A percentile compares a stretch with the other conserved stretches of the same genome.
Conservation (phyloP, 2,113 vertebrate genomes). For the Andinoacara biseriatus region DNA sequence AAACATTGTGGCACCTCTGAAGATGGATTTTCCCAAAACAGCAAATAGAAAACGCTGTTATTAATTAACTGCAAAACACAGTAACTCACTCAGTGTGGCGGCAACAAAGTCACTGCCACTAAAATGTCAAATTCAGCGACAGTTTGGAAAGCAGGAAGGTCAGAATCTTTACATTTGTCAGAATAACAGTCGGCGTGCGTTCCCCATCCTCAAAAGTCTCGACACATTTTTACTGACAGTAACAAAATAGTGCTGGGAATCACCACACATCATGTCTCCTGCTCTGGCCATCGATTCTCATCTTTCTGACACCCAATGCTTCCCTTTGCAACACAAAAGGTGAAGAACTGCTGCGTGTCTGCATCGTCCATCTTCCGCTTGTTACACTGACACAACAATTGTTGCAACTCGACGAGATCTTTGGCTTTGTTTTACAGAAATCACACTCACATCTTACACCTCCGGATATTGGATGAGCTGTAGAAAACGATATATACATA, state of each 20-base stretch:
- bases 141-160: not conserved
- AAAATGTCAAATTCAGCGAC: not conserved
- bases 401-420: not conserved
- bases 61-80: not conserved
- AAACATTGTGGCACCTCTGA: not conserved
- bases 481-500: not conserved
- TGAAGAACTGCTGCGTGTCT: not conserved
- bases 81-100: not conserved
- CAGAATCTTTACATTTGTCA: not conserved
- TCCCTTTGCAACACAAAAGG: not conserved
- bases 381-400: too few relatives aligned
- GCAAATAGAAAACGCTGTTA: not conserved
- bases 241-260: not conserved
- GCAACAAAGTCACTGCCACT: not conserved
- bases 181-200: not conserved
- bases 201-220: fast-evolving
- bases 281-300: not conserved
- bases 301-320: not conserved
- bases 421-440: not conserved
- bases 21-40: not conserved
- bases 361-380: too few relatives aligned
- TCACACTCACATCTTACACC: not conserved
- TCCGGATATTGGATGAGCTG: not conserved
- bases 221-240: not conserved
- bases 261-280: not conserved